Base-by-base conservation (phyloP, 2,888 invertebrate genomes). In the Orchesellides sinensis region DNA sequence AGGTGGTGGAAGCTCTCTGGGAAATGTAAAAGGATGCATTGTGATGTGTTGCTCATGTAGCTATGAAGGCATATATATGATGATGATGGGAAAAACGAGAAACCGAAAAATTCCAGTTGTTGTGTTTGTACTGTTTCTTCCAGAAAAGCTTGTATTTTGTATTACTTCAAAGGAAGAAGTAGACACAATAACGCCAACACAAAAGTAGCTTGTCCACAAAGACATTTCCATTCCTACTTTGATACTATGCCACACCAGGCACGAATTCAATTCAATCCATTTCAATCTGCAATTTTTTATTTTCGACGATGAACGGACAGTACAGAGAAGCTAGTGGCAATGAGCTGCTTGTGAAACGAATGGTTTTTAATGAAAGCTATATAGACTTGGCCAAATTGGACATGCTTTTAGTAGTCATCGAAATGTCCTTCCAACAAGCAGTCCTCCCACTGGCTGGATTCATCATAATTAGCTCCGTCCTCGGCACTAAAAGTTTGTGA, bases 361-460 rank as follows among this genome's bases (percentile, higher is more conserved):
- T 54, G 32, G 70, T 17, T 25, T 19, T 27, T 29, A 78, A 63
- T 49, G 63, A 68, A 35, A 61, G 61, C 59, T 49, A 59, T 61
- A 78, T 69, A 52, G 69, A 52, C 35, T 14, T 40, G 52, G 47
- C 5, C 59, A 27, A 70, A 63, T 78, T 69, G 70, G 78, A 70
- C 78, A 70, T 63, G 70, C 70, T 69, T 61, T 77, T n/a, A n/a
- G n/a, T 78, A 78, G 78, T 78, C 61, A 78, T 78, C 78, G 78
- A 78, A 61, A 78, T 78, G 78, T 70, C 70, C 70, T 78, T 78
- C 78, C 49, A 78, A 27, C 61, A 78, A 59, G 23, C 35, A 35
- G 40, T 56, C 12, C n/a, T 19, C 21, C 45, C 29, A 54, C n/a
- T n/a, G n/a, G n/a, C 40, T 68, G 35, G 69, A 78, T 70, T 78